These are phyloP conservation scores for Cinclus mexicanus DNA, from an alignment of 2,113 vertebrate species.

Conservation along the genomic window DNA sequence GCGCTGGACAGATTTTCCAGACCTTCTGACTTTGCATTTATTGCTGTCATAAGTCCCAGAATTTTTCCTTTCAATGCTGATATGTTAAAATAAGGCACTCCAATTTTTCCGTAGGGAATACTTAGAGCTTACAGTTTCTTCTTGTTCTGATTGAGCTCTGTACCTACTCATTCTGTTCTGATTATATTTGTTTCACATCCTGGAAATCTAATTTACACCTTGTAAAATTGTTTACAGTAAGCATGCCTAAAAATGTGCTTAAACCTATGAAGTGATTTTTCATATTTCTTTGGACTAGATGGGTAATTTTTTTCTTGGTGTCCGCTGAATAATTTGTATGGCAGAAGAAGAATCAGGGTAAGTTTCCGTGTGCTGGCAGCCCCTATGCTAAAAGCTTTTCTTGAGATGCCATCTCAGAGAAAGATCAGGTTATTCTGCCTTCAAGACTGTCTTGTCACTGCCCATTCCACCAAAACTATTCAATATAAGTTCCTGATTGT, in stretches of 20 bases:
- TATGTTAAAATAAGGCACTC: neutral
- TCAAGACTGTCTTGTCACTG: neutral
- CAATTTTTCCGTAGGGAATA: neutral
- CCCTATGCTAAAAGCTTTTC: neutral
- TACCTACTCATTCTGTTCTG: neutral
- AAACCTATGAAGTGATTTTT: neutral
- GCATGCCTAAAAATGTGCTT: neutral
- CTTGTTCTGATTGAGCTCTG: neutral
- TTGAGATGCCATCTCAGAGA: neutral
- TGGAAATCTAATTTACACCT: neutral
- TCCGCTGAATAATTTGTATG: neutral
- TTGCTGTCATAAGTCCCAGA: slow-evolving; percentile 6
- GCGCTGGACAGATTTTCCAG: slow-evolving; percentile 45
- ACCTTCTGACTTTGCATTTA: slow-evolving; percentile 35
- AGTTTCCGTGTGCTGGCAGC: neutral
- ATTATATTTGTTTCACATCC: neutral
- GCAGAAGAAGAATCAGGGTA: neutral
- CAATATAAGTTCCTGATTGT: neutral
- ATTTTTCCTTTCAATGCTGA: neutral
- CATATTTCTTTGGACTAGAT: neutral
- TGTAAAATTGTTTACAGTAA: neutral
- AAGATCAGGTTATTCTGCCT: neutral
- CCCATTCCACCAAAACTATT: neutral
- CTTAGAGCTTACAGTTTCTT: neutral
- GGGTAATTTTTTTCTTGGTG: neutral